phyloP scores from a whole-genome alignment of 1,140 invertebrate species.

The Littorina saxatilis region DNA sequence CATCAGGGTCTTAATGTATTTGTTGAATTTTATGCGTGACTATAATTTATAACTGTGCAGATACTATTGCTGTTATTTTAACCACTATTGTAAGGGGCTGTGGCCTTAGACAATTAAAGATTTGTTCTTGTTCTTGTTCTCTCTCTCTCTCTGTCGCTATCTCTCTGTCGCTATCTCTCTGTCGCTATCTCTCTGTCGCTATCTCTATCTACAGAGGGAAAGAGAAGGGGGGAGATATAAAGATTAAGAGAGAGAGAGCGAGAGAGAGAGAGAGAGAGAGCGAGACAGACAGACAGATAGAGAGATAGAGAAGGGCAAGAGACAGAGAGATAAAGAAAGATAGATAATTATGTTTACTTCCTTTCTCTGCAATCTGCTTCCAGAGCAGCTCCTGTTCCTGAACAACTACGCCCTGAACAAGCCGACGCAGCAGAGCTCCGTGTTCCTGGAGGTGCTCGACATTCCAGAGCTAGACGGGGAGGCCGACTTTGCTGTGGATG shows the following conservation, averaged over 20 bases:
- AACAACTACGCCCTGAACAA: conserved; percentile 44
- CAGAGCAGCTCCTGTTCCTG: conserved; percentile 36
- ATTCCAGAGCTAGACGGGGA: conserved; percentile 38
- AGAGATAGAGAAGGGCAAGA: not conserved
- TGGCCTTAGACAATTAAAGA: too few species aligned
- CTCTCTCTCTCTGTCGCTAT: not conserved
- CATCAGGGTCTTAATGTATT: too few species aligned
- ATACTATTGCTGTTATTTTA: too few species aligned
- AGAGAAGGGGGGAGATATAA: not conserved
- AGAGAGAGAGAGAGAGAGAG: not conserved
- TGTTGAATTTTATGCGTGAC: too few species aligned
- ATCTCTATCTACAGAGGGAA: not conserved
- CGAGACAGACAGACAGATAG: not conserved
- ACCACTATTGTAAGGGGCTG: too few species aligned
- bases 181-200: not conserved
- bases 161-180: not conserved
- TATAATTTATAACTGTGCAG: too few species aligned
- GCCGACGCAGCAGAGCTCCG: conserved; percentile 35
- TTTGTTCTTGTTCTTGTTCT: not conserved
- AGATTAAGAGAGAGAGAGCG: not conserved
- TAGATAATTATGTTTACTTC: not conserved
- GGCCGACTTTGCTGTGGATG: conserved; percentile 35
- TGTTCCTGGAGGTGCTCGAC: conserved; percentile 26
- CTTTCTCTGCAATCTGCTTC: not conserved
- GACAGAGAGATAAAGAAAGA: not conserved